Conservation (phyloP, 2,797 vertebrate genomes). For the Helostoma temminkii region DNA sequence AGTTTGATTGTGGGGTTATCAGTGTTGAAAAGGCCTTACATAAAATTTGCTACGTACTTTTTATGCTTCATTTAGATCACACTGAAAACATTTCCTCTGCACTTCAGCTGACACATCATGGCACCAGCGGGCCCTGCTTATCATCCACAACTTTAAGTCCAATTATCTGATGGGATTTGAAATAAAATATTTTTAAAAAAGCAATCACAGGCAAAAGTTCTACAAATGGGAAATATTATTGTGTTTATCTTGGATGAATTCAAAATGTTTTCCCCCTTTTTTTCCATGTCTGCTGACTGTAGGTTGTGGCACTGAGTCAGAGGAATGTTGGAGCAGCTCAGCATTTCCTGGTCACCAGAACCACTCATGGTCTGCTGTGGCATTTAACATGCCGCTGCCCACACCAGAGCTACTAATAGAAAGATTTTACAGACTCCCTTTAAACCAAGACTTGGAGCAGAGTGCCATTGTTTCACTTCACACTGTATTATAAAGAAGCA, state of each 20-base stretch:
- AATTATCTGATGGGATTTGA: constrained; percentile 30
- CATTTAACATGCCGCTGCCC: constrained; percentile 41
- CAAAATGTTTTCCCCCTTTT: constrained; percentile 30
- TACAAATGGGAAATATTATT: constrained; percentile 26
- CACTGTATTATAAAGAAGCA: not conserved
- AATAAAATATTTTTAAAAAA: not conserved
- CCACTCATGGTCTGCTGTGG: constrained; percentile 36
- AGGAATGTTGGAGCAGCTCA: constrained; percentile 53
- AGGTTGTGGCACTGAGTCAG: constrained; percentile 41
- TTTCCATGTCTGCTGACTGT: constrained; percentile 30
- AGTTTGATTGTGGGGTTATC: constrained; percentile 10
- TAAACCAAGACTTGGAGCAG: constrained; percentile 14
- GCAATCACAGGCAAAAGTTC: constrained; percentile 25
- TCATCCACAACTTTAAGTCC: not conserved
- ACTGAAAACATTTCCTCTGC: constrained; percentile 25
- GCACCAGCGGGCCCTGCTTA: constrained; percentile 36
- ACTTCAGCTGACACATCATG: constrained; percentile 21
- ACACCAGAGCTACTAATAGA: constrained; percentile 35
- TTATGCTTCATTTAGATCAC: constrained; percentile 38
- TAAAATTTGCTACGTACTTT: constrained; percentile 32
- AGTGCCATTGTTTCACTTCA: too few relatives aligned
- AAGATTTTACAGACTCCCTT: constrained; percentile 12
- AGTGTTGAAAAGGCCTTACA: constrained; percentile 14
- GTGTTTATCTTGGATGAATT: constrained; percentile 42
- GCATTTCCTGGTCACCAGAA: constrained; percentile 53